Evolutionary conservation across 2,797 vertebrate species (phyloP), one percentile per base, ranked within the genome.

Genomic region (Falco peregrinus): DNA sequence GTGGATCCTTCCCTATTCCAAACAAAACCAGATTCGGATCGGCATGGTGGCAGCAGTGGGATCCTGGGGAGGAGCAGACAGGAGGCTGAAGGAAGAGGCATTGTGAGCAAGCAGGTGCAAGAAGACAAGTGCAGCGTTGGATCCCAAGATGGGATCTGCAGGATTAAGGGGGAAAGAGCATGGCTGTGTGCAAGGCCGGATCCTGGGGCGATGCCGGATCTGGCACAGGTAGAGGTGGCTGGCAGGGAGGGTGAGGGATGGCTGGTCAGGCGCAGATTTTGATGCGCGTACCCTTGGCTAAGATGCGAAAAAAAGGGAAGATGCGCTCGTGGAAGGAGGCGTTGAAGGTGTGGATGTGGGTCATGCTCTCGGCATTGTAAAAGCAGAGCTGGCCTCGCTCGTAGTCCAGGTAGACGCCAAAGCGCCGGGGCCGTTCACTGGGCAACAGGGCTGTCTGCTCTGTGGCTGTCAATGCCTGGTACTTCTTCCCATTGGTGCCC

Each of bases 281-380:
- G 95, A 98, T 98, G 54, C 97, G 97, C 41, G 98, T 98, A 12
- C 98, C 97, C 91, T 97, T 97, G 50, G 98, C 97, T 21, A 98
- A 81, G 48, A 98, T 56, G 26, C 98, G 86, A 67, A 98, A 98
- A 65, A 98, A 98, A 6, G 98, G 98, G 95, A 98, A 98, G 68
- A 98, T 96, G 26, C 97, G 96, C 93, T 98, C 97, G 17, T 67
- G 97, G 92, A 98, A 98, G 70, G 98, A 90, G 54, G 98, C 97
- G 2, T 97, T 97, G 95, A 98, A 98, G 26, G 98, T 98, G 88
- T 98, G 97, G 87, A 98, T 98, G 4, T 98, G 98, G 78, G 94
- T 97, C 87, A 98, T 95, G 95, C 83, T 98, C 76, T 98, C 97
- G 4, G 98, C 98, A 2, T 98, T 98, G 95, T 98, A 98, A 96